Conservation (phyloP, 1,140 invertebrate genomes). For the Tetramorium parvispinum region DNA sequence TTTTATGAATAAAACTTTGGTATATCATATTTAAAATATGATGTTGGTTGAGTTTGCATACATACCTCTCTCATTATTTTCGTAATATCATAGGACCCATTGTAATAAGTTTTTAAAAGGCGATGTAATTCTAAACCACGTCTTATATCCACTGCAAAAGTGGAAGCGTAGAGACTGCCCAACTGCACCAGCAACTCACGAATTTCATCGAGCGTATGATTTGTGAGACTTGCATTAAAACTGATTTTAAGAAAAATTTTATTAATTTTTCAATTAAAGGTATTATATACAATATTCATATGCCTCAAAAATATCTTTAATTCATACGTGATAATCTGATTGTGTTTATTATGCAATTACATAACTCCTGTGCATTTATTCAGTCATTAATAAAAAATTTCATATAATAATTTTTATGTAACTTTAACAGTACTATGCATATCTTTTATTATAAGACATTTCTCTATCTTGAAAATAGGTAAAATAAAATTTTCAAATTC, state of each 20-base stretch:
- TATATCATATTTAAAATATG: neutral
- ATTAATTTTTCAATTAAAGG: neutral
- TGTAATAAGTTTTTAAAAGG: conserved; percentile 55
- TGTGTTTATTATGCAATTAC: neutral
- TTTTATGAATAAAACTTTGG: neutral
- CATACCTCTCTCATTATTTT: conserved; percentile 62
- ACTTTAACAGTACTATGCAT: neutral
- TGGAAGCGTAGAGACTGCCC: conserved; percentile 64
- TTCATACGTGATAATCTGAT: neutral
- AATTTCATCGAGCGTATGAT: conserved; percentile 41
- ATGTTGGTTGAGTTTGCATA: neutral
- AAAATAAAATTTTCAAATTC: too few species aligned
- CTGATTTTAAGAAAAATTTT: conserved; percentile 23
- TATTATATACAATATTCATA: neutral
- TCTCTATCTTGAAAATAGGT: too few species aligned
- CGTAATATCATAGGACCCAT: conserved; percentile 53
- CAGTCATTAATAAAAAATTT: neutral
- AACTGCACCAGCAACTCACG: conserved; percentile 50
- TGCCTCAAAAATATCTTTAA: neutral
- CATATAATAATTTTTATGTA: neutral
- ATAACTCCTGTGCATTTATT: neutral
- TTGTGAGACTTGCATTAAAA: conserved; percentile 51
- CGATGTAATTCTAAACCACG: conserved; percentile 25
- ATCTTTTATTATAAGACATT: too few species aligned
- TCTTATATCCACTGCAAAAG: neutral